A percentile compares a stretch with the other conserved stretches of the same genome.
phyloP scores from a whole-genome alignment of 2,797 vertebrate genomes.

The Spatula clypeata region DNA sequence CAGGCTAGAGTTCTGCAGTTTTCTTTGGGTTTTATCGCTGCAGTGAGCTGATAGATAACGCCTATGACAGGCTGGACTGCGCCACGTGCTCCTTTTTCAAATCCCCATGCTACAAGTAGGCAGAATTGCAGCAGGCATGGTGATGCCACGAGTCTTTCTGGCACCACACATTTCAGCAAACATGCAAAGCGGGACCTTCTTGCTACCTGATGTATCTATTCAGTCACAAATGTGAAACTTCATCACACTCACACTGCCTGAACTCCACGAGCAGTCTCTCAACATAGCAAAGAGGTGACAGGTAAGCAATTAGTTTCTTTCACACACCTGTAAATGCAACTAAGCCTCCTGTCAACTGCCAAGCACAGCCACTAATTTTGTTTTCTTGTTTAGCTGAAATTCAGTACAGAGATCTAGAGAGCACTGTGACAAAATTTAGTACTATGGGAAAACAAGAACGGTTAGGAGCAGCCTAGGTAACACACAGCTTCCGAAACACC shows the following conservation, averaged over 20 bases:
- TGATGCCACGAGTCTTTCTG: rapidly evolving
- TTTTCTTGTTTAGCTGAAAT: rapidly evolving
- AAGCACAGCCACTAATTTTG: rapidly evolving
- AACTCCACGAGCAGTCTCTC: background rate
- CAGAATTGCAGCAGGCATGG: background rate
- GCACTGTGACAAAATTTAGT: background rate
- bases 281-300: rapidly evolving
- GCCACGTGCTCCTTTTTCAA: rapidly evolving
- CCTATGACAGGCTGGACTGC: background rate
- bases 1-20: rapidly evolving
- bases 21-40: background rate
- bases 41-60: rapidly evolving
- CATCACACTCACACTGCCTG: background rate
- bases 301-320: background rate
- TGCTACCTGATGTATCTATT: background rate
- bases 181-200: rapidly evolving
- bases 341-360: background rate
- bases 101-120: rapidly evolving
- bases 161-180: background rate
- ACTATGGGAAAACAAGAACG: rapidly evolving
- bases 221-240: background rate
- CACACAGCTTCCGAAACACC: background rate
- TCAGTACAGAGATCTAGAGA: rapidly evolving
- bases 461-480: background rate
- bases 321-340: rapidly evolving